Base-by-base conservation (phyloP, 2,113 vertebrate genomes). In the Nansenia antarctica region DNA sequence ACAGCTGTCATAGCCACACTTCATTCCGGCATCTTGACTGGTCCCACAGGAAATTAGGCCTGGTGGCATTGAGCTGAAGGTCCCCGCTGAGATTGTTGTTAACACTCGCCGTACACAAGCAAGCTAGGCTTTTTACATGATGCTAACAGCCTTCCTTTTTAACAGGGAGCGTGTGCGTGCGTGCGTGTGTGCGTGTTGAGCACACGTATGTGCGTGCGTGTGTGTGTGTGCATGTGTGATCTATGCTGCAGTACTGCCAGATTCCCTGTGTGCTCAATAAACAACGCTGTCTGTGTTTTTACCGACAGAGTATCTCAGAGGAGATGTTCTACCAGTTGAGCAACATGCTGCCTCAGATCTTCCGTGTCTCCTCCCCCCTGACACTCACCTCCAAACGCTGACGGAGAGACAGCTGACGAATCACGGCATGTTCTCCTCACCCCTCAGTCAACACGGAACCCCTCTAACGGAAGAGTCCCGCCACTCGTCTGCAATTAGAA, bases 271-370 rank as follows among this genome's bases (percentile, higher is more conserved):
- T 11, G 15, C 24, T 64, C 30, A 22, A 30, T 74, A 72, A 79
- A 29, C 58, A 35, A 42, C 32, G 2, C n/a, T 67, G 6, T 64
- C 12, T 63, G 1, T 70, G 55, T 60, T 67, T 84, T n/a, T 69
- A 39, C 73, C 74, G 4, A 65, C 93, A 99, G 96, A 98, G 93
- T 73, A 98, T 99, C 89, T 99, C 97, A 27, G 97, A 99, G 76
- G 97, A 99, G 82, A 98, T 93, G 91, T 99, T 99, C 87, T 99
- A 96, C 89, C 98, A 99, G 31, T 87, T 99, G 77, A 98, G 97
- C 86, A 98, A 93, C 88, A 99, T 99, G 98, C 93, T 99, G 76
- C 98, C 98, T 30, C 97, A 99, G 87, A 99, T 99, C 91, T 99
- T 99, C 93, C 88, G 97, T 8, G 97, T 99, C 3, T 99, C 98